phyloP scores from a whole-genome alignment of 2,888 invertebrate genomes.

The Atherix ibis region DNA sequence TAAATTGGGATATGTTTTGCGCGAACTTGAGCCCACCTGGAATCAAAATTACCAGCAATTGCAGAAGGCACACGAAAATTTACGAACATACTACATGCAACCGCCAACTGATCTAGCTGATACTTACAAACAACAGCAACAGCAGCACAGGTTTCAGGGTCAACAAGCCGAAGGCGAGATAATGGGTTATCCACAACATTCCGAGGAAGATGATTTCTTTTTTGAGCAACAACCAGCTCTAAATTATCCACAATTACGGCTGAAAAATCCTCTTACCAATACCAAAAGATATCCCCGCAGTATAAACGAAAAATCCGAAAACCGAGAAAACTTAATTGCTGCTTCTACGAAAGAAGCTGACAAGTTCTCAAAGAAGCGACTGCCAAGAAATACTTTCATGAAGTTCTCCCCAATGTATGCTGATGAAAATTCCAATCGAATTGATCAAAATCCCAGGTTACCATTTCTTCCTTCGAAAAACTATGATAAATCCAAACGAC shows the following conservation, averaged over 20 bases:
- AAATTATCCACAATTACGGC: conserved; percentile 4
- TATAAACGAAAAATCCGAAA: conserved; percentile 3
- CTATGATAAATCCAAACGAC: background rate
- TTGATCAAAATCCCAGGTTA: conserved; percentile 1
- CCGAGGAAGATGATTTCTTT: background rate
- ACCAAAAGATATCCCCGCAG: conserved; percentile 3
- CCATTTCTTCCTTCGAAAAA: conserved; percentile 2
- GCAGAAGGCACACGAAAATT: conserved; percentile 5
- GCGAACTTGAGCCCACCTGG: conserved; percentile 10
- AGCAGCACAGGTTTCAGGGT: background rate
- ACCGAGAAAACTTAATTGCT: conserved; percentile 1
- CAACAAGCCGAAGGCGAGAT: background rate
- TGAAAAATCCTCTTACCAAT: conserved; percentile 6
- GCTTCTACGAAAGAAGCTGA: background rate
- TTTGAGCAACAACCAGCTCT: conserved; percentile 1
- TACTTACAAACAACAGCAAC: background rate
- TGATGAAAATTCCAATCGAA: background rate
- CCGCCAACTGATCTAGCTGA: background rate
- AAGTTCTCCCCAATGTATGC: too few species aligned
- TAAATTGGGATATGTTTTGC: conserved; percentile 4
- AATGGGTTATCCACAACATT: too few species aligned
- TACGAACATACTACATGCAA: conserved; percentile 8
- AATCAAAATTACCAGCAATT: conserved; percentile 9
- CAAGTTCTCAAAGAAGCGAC: background rate
- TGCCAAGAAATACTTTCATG: background rate